Evolutionary conservation across 2,888 invertebrate species (phyloP).

Genomic region (Sarcophaga carnaria): DNA sequence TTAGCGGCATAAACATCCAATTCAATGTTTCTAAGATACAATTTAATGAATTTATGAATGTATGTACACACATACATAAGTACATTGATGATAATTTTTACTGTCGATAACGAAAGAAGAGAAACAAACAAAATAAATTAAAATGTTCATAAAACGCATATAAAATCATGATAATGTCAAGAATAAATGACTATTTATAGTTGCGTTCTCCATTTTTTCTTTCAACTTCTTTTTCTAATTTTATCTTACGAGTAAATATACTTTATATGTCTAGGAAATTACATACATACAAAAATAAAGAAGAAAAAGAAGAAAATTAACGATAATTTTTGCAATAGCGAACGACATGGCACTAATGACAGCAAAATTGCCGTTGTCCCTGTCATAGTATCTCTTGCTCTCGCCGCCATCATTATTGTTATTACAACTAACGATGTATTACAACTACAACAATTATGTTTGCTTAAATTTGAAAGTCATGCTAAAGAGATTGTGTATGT

Average conservation of each 20-base stretch:
- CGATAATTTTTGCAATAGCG: constrained; percentile 61
- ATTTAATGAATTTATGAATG: neutral
- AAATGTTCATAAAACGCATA: constrained; percentile 51
- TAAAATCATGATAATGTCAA: constrained; percentile 65
- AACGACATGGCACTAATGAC: constrained; percentile 63
- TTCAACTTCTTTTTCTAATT: neutral
- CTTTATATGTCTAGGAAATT: constrained; percentile 60
- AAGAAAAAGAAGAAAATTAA: neutral
- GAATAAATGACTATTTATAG: constrained; percentile 63
- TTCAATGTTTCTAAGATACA: neutral
- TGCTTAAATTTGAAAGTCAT: neutral
- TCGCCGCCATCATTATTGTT: neutral
- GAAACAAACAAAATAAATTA: constrained; percentile 9
- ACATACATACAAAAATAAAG: neutral
- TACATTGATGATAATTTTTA: constrained; percentile 10
- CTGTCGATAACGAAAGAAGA: neutral
- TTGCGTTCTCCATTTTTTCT: constrained; percentile 15
- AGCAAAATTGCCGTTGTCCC: constrained; percentile 37
- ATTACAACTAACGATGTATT: neutral
- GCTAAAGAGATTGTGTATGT: neutral
- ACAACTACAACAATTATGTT: neutral
- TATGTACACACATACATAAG: neutral
- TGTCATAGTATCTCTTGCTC: neutral
- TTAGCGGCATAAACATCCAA: neutral
- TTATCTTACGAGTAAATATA: constrained; percentile 51